phyloP scores from a whole-genome alignment of 2,888 invertebrate genomes.

The Trachelus troglodyta region DNA sequence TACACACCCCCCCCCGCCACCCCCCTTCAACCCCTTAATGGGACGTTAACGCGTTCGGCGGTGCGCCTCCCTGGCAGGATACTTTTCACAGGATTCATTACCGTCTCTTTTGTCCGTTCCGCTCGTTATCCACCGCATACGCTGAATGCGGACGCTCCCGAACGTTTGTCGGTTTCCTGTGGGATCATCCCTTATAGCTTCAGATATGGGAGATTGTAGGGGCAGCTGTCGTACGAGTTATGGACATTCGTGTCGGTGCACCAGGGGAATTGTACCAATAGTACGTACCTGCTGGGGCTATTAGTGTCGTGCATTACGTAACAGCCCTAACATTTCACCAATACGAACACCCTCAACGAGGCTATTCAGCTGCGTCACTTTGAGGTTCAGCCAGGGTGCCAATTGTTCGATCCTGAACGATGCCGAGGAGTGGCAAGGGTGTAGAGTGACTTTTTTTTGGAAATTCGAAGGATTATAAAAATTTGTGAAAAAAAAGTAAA shows the following conservation, averaged over 20 bases:
- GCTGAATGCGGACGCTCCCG: background rate
- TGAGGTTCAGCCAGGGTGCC: no score
- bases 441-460: no score
- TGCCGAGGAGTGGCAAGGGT: no score
- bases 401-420: no score
- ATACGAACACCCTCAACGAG: background rate
- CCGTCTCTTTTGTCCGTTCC: background rate
- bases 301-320: background rate
- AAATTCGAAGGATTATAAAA: no score
- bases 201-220: slow-evolving; percentile 29
- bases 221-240: slow-evolving; percentile 36
- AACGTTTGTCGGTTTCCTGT: background rate
- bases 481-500: no score
- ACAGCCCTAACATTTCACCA: background rate
- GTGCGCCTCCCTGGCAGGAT: background rate
- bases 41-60: background rate
- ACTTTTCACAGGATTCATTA: background rate
- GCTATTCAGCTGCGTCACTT: no score
- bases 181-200: background rate
- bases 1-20: no score
- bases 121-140: background rate
- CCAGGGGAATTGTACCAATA: background rate
- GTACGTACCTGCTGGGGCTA: background rate
- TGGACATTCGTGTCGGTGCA: slow-evolving; percentile 8
- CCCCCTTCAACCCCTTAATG: background rate